Evolutionary conservation across 2,888 invertebrate genomes (phyloP), one percentile per base, ranked within the genome.

Genomic region (Sussaba pulchella): DNA sequence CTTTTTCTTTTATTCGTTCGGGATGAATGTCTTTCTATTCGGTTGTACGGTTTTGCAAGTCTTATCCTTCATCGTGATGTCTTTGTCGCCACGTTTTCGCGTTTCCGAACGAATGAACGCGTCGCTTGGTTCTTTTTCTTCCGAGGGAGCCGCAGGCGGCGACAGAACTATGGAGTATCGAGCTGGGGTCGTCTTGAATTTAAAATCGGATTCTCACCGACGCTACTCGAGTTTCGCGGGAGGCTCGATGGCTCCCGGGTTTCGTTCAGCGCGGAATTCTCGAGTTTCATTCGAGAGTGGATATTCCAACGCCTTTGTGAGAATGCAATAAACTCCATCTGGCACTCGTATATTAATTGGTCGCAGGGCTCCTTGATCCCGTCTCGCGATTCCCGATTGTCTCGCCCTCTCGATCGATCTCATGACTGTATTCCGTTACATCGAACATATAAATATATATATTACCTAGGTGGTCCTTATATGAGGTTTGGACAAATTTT

Each of bases 171-270:
- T 41, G 63, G 26, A 47, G 66, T 78, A 59, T 72, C 78, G 78
- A 78, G 64, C 50, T 39, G 59, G n/a, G 4, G 21, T 66, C 47
- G 72, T 72, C 78, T 72, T 78, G 78, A 78, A 78, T 77, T 77
- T 77, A 47, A 77, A 71, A 77, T 77, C 76, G 63, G 70, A 63
- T 70, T 19, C 76, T 52, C 41, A 26, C 12, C 70, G 70, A 70
- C 76, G 41, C 70, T 50, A 59, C 67, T 67, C 36, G 57, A 59
- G 59, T 75, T 66, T 75, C 66, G 50, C 14, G 17, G 41, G 31
- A 24, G 52, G 14, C 47, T 26, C 45, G 39, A 17, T 64, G 52
- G 2, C n/a, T 26, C 31, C 31, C 4, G 31, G 31, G 2, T 31
- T 5, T 31, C 31, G 31, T 31, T 31, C 6, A 2, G 9, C 36